phyloP scores from a whole-genome alignment of 2,797 vertebrate species.

The Tangara arthus region DNA sequence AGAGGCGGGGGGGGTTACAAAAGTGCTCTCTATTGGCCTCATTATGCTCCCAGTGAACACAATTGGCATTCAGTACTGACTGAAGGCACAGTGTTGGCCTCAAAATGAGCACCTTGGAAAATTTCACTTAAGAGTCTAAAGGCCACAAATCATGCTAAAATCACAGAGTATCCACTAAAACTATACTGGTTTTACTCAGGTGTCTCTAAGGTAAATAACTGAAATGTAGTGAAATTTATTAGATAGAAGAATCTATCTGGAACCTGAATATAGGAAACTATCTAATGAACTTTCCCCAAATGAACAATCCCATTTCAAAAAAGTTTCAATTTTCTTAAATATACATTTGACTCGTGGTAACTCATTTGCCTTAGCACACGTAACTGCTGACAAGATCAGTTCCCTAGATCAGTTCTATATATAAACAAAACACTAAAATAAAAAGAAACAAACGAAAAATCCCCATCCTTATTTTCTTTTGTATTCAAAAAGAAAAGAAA shows the following conservation, averaged over 20 bases:
- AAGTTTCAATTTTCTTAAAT: not conserved
- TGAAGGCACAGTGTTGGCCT: not conserved
- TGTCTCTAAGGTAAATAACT: not conserved
- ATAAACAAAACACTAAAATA: not conserved
- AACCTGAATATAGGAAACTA: not conserved
- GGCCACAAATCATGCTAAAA: not conserved
- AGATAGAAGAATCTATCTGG: not conserved
- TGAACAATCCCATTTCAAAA: not conserved
- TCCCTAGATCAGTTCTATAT: not conserved
- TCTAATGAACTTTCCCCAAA: not conserved
- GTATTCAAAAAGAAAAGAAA: conserved; percentile 29
- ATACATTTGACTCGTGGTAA: not conserved
- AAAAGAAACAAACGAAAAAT: not conserved
- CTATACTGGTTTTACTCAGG: not conserved
- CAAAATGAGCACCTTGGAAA: not conserved
- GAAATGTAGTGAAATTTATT: not conserved
- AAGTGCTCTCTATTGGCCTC: not conserved
- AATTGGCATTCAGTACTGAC: not conserved
- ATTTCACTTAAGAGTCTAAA: not conserved
- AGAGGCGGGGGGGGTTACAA: not conserved
- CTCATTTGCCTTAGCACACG: not conserved
- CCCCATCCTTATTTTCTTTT: not conserved
- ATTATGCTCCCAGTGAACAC: not conserved
- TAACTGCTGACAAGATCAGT: not conserved
- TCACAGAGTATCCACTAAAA: not conserved